Evolutionary conservation across 2,113 vertebrate species (phyloP).

Genomic region (Panurus biarmicus): DNA sequence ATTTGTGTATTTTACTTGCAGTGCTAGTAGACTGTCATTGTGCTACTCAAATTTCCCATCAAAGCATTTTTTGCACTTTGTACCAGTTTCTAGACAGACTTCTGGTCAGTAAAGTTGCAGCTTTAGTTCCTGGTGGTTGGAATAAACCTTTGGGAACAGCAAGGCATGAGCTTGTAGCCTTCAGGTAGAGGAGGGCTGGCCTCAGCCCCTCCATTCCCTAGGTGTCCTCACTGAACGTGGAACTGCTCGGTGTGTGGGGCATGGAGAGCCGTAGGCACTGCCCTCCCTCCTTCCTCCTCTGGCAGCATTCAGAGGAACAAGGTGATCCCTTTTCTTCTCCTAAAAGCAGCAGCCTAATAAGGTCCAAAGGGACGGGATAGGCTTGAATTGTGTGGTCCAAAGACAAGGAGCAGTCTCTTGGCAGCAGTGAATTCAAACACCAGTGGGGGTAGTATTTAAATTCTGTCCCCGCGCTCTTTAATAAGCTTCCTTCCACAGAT

Average conservation of each 20-base stretch:
- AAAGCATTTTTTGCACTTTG: not conserved
- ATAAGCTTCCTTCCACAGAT: not conserved
- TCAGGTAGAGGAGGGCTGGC: not conserved
- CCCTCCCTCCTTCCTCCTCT: not conserved
- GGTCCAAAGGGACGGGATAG: not conserved
- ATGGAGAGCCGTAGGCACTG: rapidly evolving
- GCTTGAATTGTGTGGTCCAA: not conserved
- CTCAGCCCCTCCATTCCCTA: not conserved
- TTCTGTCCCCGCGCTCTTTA: not conserved
- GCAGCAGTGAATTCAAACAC: not conserved
- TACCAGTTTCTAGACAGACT: not conserved
- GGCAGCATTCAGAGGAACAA: not conserved
- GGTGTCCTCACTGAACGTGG: not conserved
- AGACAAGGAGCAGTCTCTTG: not conserved
- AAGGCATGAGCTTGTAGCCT: not conserved
- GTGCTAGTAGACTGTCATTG: rapidly evolving
- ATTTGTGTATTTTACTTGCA: not conserved
- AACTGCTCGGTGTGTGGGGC: not conserved
- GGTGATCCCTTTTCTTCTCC: not conserved
- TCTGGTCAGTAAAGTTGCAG: not conserved
- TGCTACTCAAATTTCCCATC: not conserved
- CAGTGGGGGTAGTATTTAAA: not conserved
- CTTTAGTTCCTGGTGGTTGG: not conserved
- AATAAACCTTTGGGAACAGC: not conserved
- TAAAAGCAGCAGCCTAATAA: not conserved